Conservation (phyloP, 30 jellyfish, hydroid and myxozoan genomes). For the Aurelia sp. region DNA sequence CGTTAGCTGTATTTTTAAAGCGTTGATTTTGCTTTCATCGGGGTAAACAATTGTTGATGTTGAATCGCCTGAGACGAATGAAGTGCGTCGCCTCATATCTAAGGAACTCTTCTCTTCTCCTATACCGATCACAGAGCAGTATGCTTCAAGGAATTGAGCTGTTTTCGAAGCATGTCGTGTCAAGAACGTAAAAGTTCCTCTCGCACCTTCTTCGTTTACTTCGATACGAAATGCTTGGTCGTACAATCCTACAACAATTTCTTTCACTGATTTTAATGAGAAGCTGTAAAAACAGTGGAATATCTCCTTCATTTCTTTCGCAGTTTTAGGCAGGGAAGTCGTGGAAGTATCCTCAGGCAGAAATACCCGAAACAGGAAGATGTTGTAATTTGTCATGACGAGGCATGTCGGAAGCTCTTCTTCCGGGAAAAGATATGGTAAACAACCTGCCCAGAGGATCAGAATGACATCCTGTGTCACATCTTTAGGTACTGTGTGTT, state of each 20-base stretch:
- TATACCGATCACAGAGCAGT: slow-evolving; percentile 70
- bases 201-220: slow-evolving; percentile 92
- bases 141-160: slow-evolving; percentile 83
- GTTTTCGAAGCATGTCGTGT: slow-evolving; percentile 94
- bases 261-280: slow-evolving; percentile 70
- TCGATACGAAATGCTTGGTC: slow-evolving; percentile 96
- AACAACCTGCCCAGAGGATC: slow-evolving; percentile 93
- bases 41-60: slow-evolving; percentile 75
- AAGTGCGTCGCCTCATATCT: slow-evolving; percentile 50
- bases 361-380: slow-evolving; percentile 85
- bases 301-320: slow-evolving; percentile 69
- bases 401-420: slow-evolving; percentile 90
- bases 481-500: slow-evolving; percentile 49
- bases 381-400: slow-evolving; percentile 82
- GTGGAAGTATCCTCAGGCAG: slow-evolving; percentile 65
- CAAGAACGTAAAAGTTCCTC: slow-evolving; percentile 90
- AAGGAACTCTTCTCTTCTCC: slow-evolving; percentile 61
- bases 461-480: slow-evolving; percentile 72
- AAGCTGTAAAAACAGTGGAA: slow-evolving; percentile 85
- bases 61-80: slow-evolving; percentile 57
- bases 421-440: slow-evolving; percentile 92
- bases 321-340: slow-evolving; percentile 65
- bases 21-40: slow-evolving; percentile 89
- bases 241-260: slow-evolving; percentile 88
- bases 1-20: slow-evolving; percentile 72